Percentiles rank a stretch among this genome's conserved stretches.
Evolutionary conservation across 2,888 invertebrate genomes (phyloP).

Genomic region (Acleris emargana): DNA sequence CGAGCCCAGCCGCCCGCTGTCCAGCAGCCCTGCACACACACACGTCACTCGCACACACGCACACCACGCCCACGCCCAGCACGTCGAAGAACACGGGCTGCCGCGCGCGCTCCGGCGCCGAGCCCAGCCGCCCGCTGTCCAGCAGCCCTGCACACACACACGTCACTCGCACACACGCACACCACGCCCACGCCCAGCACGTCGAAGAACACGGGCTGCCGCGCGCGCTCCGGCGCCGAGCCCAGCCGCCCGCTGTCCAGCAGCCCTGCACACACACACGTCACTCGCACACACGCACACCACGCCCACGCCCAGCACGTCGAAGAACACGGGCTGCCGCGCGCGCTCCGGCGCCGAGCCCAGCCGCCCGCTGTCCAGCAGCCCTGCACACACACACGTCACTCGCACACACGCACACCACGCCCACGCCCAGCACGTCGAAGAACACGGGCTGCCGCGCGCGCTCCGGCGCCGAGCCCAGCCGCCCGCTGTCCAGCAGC

Average conservation of each 20-base stretch:
- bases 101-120: slow-evolving; percentile 46
- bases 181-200: slow-evolving; percentile 91
- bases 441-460: slow-evolving; percentile 87
- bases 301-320: slow-evolving; percentile 90
- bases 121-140: slow-evolving; percentile 47
- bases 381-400: slow-evolving; percentile 42
- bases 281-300: slow-evolving; percentile 83
- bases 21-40: too few species aligned
- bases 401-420: slow-evolving; percentile 84
- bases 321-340: slow-evolving; percentile 88
- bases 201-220: slow-evolving; percentile 90
- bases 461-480: slow-evolving; percentile 51
- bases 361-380: slow-evolving; percentile 52
- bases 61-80: slow-evolving; percentile 88
- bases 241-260: slow-evolving; percentile 50
- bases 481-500: slow-evolving; percentile 62
- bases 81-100: slow-evolving; percentile 92
- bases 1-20: too few species aligned
- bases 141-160: slow-evolving; percentile 50
- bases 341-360: slow-evolving; percentile 43
- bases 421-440: slow-evolving; percentile 91
- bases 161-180: slow-evolving; percentile 77
- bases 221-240: slow-evolving; percentile 43
- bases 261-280: slow-evolving; percentile 46
- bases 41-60: too few species aligned